Evolutionary conservation across 1,140 invertebrate genomes (phyloP), one percentile per base, ranked within the genome.

Genomic region (Orchestia grillus): DNA sequence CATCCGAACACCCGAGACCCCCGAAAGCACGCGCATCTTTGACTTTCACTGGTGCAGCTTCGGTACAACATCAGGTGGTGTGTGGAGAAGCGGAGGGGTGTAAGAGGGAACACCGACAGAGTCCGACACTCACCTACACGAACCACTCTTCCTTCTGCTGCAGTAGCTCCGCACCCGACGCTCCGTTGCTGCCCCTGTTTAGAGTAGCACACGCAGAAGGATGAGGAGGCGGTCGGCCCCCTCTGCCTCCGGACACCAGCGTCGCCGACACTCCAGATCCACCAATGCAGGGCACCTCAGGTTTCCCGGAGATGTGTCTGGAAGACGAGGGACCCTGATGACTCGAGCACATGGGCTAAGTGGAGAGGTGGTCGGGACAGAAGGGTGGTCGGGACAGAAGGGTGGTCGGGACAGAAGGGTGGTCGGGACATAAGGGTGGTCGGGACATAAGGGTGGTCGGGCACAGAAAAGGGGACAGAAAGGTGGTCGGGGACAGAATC

Each of bases 241-340:
- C 95, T 95, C 96, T 96, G 96, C 96, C 97, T 97, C 96, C 92
- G 6, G 92, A 44, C 92, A 94, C 44, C 41, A 94, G 43, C 44
- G 92, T 94, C 44, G 92, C 40, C 92, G 92, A 44, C 92, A 94
- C 43, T 44, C 92, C 92, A 45, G 92, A 15, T 96, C 97, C 97
- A 95, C 98, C 98, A 98, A 98, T 98, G 98, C 98, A 99, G 98
- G 98, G 98, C 98, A 98, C 98, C 98, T 98, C 98, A 98, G 98
- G 98, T 99, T 99, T 99, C 98, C 98, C 98, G 98, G 98, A 98
- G 96, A 97, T 97, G 97, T 97, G 97, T 97, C 96, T 97, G 96
- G 97, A 91, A 36, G 19, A 28, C 41, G 44, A n/a, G 92, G 0
- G 47, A 94, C 11, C 19, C 15, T 42, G 15, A 36, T 6, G 88